Evolutionary conservation across 1,140 invertebrate species (phyloP), one percentile per base, ranked within the genome.

Genomic region (Drosophila setifemur): DNA sequence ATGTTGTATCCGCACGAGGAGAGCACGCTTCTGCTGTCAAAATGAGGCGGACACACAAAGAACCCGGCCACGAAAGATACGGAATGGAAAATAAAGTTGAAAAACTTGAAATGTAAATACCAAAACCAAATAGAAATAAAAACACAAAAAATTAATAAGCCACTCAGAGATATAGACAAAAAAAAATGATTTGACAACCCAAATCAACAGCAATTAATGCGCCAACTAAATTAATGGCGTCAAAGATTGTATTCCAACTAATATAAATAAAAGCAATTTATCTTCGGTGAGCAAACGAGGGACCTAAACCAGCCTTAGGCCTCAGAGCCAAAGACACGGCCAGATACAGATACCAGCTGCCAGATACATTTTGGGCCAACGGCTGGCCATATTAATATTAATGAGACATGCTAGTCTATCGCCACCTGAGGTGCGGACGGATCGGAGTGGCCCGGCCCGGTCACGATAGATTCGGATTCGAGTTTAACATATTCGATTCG

Each of bases 151-250:
- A 42, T 14, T 33, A 64, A 75, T 39, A 35, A 73, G 37, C 31
- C 16, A 53, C 42, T 39, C 12, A 5, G 18, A 35, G 16, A 43
- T 50, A 47, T 31, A 57, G 40, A 63, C 35, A 48, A 33, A 33
- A 48, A 33, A 33, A 63, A 35, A 58, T 29, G 19, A 64, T 64
- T 49, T 48, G 61, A 64, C 61, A 48, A 63, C 16, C 23, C 8
- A 47, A 55, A 60, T 58, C 57, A 25, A 16, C 39, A 29, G 71
- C 66, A 81, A 81, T 81, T 81, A 81, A 81, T 75, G 73, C 66
- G 58, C 81, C 67, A 73, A 76, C 61, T 73, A 86, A 86, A 86
- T 86, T 81, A 76, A 81, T 86, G 72, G 76, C 61, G 71, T 73
- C 49, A 68, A 61, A 66, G 61, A 85, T 85, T 73, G 64, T 37